Base-by-base conservation (phyloP, 2,888 invertebrate species). In the Parnassius mnemosyne region DNA sequence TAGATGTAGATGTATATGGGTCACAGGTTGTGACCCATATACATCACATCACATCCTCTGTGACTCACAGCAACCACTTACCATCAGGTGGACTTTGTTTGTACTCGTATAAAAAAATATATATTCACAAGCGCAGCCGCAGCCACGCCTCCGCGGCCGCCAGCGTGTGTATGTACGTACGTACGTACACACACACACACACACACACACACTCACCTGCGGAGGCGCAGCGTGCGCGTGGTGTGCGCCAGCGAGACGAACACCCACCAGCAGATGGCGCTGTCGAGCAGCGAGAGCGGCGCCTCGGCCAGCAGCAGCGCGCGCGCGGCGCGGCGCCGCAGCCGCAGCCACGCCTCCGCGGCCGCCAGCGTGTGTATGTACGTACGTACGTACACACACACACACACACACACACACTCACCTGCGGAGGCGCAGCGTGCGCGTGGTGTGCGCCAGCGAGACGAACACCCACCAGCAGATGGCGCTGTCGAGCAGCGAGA, bases 381-480 rank as follows among this genome's bases (percentile, higher is more conserved):
- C 3, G 25, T 25, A 25, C 3, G 25, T 25, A 81, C 95, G 95
- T 7, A 75, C 9, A 10, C 9, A 53, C 13, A 42, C 11, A 12
- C n/a, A 12, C 12, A 25, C n/a, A 1, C 10, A 9, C 43, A 10
- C 10, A 43, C 11, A 43, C 43, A 43, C 43, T 1, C 43, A 94
- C 94, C 95, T 93, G 73, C 98, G 92, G 64, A 99, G 90, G 71
- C 97, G 93, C 66, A 98, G 89, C 0, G 98, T 97, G 70, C 98
- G 92, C 72, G 97, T 98, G 1, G 98, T 98, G 80, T 96, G 96
- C 13, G 98, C 95, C 59, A 98, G 93, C 12, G 95, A 95, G 3
- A 95, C 95, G 79, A 96, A 96, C 72, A 97, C 97, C 97, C 98
- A 98, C 97, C 97, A 98, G 79, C 97, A 98, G 77, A 98, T 96